These are phyloP conservation scores for Drosophila bocki DNA, from an alignment of 1,140 invertebrate genomes.

Conservation along the genomic window DNA sequence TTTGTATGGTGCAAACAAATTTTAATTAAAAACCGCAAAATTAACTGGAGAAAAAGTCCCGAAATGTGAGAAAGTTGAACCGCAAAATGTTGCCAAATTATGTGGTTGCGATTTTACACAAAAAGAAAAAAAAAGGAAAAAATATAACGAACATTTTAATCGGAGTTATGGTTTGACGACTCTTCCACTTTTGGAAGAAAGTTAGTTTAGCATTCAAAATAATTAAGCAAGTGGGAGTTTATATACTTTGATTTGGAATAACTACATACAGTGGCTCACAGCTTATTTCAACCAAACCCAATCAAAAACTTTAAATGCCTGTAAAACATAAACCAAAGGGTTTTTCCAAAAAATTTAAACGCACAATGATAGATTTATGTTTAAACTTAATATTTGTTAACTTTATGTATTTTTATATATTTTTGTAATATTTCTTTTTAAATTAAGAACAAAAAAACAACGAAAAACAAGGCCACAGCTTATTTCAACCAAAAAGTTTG, in stretches of 20 bases:
- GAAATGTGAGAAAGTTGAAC: slow-evolving; percentile 52
- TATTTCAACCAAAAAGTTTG: too few species aligned
- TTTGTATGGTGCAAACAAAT: slow-evolving; percentile 51
- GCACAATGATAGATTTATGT: too few species aligned
- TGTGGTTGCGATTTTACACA: slow-evolving; percentile 49
- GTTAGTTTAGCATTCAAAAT: neutral
- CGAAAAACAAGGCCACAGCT: too few species aligned
- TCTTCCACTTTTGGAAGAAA: neutral
- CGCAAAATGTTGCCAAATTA: slow-evolving; percentile 74
- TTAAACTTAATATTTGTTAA: too few species aligned
- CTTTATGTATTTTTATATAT: too few species aligned
- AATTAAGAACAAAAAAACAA: too few species aligned
- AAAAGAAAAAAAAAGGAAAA: neutral
- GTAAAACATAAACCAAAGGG: too few species aligned
- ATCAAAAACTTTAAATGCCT: too few species aligned
- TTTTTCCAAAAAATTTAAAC: too few species aligned
- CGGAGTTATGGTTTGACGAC: neutral
- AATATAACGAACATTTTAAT: neutral
- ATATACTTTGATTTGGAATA: neutral
- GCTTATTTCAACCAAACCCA: too few species aligned
- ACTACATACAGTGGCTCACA: too few species aligned
- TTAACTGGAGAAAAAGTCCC: slow-evolving; percentile 53
- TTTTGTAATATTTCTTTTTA: too few species aligned
- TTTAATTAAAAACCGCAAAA: slow-evolving; percentile 57
- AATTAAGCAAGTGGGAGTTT: neutral